phyloP scores from a whole-genome alignment of 2,888 invertebrate genomes.

The Amiota minor region DNA sequence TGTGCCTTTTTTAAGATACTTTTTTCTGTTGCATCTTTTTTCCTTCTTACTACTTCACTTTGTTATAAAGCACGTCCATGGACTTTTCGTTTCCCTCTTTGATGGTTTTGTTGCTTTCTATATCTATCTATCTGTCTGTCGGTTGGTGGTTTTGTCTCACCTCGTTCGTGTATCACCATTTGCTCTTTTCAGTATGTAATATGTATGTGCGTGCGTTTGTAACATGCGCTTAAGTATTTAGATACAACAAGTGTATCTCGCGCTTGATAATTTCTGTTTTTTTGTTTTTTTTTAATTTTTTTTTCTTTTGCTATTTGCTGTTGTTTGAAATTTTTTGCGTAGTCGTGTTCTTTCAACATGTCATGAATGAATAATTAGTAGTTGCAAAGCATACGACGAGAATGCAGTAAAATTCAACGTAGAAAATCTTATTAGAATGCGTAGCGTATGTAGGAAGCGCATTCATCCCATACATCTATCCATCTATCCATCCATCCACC shows the following conservation, averaged over 20 bases:
- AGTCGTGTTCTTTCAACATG: conserved; percentile 63
- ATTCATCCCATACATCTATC: too few species aligned
- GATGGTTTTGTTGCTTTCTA: conserved; percentile 8
- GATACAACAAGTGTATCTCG: conserved; percentile 17
- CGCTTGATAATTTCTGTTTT: not conserved
- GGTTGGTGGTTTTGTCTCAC: too few species aligned
- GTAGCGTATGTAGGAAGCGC: not conserved
- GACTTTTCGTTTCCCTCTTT: conserved; percentile 14
- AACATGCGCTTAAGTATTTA: conserved; percentile 2
- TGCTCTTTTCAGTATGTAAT: not conserved
- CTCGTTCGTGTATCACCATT: too few species aligned
- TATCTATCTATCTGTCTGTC: not conserved
- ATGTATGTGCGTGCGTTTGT: too few species aligned
- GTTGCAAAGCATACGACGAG: conserved; percentile 31
- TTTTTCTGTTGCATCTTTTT: not conserved
- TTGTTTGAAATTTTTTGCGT: conserved; percentile 11
- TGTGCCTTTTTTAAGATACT: conserved; percentile 23
- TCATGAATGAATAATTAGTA: conserved; percentile 67
- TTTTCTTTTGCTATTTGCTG: not conserved
- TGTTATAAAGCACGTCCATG: not conserved
- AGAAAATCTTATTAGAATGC: conserved; percentile 26
- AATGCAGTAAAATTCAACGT: not conserved
- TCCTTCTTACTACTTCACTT: not conserved
- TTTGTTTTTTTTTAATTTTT: not conserved
- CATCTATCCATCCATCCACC: too few species aligned